phyloP scores from a whole-genome alignment of 2,888 invertebrate species.

The Oscheius sp. region DNA sequence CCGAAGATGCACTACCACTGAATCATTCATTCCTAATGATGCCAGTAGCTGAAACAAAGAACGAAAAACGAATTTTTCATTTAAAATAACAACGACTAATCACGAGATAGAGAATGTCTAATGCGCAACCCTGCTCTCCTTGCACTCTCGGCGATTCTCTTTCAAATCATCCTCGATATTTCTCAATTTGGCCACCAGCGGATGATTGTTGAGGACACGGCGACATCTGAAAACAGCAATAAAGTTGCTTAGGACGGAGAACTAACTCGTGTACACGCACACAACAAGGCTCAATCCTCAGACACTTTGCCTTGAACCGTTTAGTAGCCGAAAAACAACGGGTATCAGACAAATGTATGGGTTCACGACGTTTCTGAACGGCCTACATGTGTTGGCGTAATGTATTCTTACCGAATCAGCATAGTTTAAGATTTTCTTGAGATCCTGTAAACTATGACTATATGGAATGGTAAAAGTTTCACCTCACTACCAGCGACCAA shows the following conservation, averaged over 20 bases:
- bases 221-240: constrained; percentile 22
- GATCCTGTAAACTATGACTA: constrained; percentile 27
- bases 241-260: neutral
- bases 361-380: constrained; percentile 15
- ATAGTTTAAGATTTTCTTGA: constrained; percentile 16
- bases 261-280: constrained; percentile 24
- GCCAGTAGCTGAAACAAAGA: no score
- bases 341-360: constrained; percentile 9
- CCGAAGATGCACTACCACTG: no score
- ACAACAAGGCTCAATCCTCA: constrained; percentile 34
- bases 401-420: constrained; percentile 7
- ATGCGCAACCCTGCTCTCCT: constrained; percentile 9
- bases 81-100: no score
- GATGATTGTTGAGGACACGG: constrained; percentile 9
- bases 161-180: constrained; percentile 26
- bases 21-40: no score
- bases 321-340: constrained; percentile 26
- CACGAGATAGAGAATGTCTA: neutral
- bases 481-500: constrained; percentile 25
- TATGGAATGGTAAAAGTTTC: neutral
- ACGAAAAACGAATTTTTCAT: no score
- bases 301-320: constrained; percentile 30
- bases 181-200: constrained; percentile 20
- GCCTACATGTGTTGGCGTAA: neutral
- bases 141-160: constrained; percentile 27